A percentile compares a stretch with the other conserved stretches of the same genome.
Conservation (phyloP, 2,888 invertebrate genomes). For the Ochropleura leucogaster region DNA sequence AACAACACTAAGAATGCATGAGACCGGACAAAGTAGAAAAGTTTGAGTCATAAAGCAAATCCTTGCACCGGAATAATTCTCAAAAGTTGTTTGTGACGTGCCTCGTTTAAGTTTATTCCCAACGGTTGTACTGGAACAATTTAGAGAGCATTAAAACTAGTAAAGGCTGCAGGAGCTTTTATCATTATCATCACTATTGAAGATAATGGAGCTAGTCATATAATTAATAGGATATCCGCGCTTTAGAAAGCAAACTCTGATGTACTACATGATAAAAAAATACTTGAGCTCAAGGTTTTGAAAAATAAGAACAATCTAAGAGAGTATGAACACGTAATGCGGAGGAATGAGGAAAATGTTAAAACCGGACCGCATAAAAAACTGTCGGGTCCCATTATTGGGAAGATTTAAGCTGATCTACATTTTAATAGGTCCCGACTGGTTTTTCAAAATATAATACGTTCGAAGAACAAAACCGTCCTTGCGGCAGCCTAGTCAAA, state of each 20-base stretch:
- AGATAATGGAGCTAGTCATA: not conserved
- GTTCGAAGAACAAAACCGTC: too few species aligned
- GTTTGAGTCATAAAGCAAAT: slow-evolving; percentile 63
- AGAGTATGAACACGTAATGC: too few species aligned
- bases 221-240: not conserved
- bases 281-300: too few species aligned
- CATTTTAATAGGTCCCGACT: too few species aligned
- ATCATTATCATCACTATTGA: slow-evolving; percentile 26
- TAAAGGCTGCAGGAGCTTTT: slow-evolving; percentile 27
- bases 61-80: slow-evolving; percentile 61
- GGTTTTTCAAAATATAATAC: too few species aligned
- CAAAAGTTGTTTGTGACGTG: slow-evolving; percentile 53
- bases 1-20: slow-evolving; percentile 58
- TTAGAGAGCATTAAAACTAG: slow-evolving; percentile 45
- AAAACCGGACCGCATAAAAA: too few species aligned
- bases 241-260: not conserved
- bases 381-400: too few species aligned
- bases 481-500: too few species aligned
- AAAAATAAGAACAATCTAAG: too few species aligned
- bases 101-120: slow-evolving; percentile 54
- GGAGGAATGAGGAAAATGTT: too few species aligned
- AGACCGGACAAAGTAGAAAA: slow-evolving; percentile 59
- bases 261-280: not conserved
- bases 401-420: too few species aligned
- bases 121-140: slow-evolving; percentile 44